phyloP scores from a whole-genome alignment of 2,113 vertebrate species.

The Oncorhynchus nerka region DNA sequence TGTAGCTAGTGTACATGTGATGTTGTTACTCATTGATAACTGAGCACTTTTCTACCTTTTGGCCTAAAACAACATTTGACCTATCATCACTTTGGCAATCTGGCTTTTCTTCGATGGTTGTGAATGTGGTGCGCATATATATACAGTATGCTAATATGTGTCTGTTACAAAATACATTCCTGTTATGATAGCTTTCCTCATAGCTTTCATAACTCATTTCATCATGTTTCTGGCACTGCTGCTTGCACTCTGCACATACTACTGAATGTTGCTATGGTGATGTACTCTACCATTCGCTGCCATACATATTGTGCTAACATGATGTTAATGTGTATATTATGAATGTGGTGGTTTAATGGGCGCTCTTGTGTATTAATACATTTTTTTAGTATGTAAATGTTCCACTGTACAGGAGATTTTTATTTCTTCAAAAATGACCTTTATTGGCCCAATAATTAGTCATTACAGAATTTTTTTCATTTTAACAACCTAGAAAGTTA shows the following conservation, averaged over 20 bases:
- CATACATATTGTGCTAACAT: background rate
- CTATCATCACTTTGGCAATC: slow-evolving; percentile 22
- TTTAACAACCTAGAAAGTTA: no score
- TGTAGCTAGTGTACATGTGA: background rate
- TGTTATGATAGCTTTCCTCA: background rate
- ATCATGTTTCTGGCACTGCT: background rate
- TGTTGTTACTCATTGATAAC: background rate
- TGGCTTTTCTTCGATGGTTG: slow-evolving; percentile 4
- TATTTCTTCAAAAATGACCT: no score
- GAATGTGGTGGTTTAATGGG: slow-evolving; percentile 7
- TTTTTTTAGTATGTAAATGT: slow-evolving; percentile 5
- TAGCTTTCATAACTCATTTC: background rate
- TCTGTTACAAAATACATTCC: background rate
- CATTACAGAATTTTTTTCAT: no score
- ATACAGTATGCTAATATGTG: background rate
- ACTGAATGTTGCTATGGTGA: slow-evolving; percentile 13
- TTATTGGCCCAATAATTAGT: no score
- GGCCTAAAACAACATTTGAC: slow-evolving; percentile 18
- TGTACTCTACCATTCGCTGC: slow-evolving; percentile 3
- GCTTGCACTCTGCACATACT: slow-evolving; percentile 21
- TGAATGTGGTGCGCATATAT: background rate
- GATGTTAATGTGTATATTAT: slow-evolving; percentile 34
- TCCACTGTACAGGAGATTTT: no score
- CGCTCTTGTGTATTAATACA: background rate
- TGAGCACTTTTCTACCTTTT: slow-evolving; percentile 28